Base-by-base conservation (phyloP, 2,888 invertebrate species). In the Melinopterus prodromus region DNA sequence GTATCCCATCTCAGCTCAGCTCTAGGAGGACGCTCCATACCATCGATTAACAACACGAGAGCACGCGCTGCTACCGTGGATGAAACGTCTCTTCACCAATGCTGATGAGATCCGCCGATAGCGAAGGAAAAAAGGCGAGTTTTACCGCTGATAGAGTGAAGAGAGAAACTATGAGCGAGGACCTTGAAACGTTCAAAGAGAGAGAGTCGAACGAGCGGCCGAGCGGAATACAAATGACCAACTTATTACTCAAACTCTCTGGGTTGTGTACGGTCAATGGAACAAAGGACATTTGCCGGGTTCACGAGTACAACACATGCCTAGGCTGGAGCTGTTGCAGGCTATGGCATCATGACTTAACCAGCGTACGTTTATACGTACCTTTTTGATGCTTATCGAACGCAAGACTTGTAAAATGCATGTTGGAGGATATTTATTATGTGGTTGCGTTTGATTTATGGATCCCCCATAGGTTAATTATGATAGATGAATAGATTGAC, bases 371-470 rank as follows among this genome's bases (percentile, higher is more conserved):
- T n/a, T n/a, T n/a, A n/a, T 53, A 53, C 53, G 53, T 53, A 53
- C 53, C 53, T 53, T 53, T 53, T 53, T 53, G 53, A 53, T 53
- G 9, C 53, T 53, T 53, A 53, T 53, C 53, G 53, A 53, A 53
- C 53, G 53, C 53, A 12, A 53, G 53, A 74, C 74, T 74, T 37
- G 74, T 74, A 74, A 74, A 74, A 74, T 74, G 74, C 74, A 74
- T 74, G 74, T 37, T 74, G n/a, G 37, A 74, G 74, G 37, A 37
- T 74, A 74, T 74, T 74, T 74, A 74, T 74, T 74, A 74, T 37
- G 36, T 37, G n/a, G 74, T 74, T 74, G n/a, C 35, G 74, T 74
- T 74, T 74, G 74, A 74, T 74, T 74, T 74, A 74, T 74, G 26
- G 37, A 74, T 16, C 36, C 37, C 35, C 74, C 74, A 37, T 74